Evolutionary conservation across 2,888 invertebrate species (phyloP), one percentile per base, ranked within the genome.

Genomic region (Drosophila lutescens): DNA sequence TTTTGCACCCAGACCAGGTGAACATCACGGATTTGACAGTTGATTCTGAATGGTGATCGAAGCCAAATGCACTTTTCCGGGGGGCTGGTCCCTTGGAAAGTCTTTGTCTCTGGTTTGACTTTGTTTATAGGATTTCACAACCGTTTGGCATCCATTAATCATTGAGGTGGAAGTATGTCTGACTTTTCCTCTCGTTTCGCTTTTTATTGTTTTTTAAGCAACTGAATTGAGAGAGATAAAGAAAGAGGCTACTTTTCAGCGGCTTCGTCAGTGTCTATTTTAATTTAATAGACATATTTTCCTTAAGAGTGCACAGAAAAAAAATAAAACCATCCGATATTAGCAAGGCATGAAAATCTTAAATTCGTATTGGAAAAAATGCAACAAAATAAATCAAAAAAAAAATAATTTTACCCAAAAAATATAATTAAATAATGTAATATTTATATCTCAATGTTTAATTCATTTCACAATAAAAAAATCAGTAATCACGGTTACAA

Each of bases 171-270:
- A 70, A 73, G 67, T 72, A 68, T 66, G 59, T 67, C 66, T 46
- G 78, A 80, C 9, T 46, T 51, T 55, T 15, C 15, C 5, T 55
- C 47, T 34, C 30, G 20, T 56, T 59, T 23, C 13, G 43, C 12
- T 66, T 85, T 79, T 87, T 87, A 81, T 87, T 79, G 79, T 82
- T 86, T 85, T 82, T 86, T 83, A 83, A 82, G 78, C 81, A 84
- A 68, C 34, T 55, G 43, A 44, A 54, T 59, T 10, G 41, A 12
- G 32, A 15, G 58, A 46, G 17, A 26, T 46, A 46, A n/a, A 26
- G 36, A 36, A 20, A 43, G 43, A 40, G 38, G 57, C 58, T 60
- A 23, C 40, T 59, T 58, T 63, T 61, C 44, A 47, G 44, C 63
- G 63, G 68, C 72, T 71, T 74, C 76, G 81, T 83, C 85, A 85